phyloP scores from a whole-genome alignment of 2,797 vertebrate species.

The Percopsis omiscomaycus region DNA sequence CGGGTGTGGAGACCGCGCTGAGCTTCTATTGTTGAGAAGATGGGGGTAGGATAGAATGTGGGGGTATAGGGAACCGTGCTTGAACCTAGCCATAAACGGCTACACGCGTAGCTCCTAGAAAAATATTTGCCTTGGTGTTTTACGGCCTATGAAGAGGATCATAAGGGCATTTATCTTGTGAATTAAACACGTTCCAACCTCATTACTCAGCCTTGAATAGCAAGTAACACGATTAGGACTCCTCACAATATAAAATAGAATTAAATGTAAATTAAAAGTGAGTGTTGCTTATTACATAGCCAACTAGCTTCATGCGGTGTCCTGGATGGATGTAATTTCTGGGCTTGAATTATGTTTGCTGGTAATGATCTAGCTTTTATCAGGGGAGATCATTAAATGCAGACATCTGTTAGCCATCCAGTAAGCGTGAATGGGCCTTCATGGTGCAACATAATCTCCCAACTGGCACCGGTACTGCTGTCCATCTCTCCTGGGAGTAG shows the following conservation, averaged over 20 bases:
- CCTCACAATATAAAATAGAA: background rate
- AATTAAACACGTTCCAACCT: constrained; percentile 26
- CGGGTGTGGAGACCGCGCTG: constrained; percentile 58
- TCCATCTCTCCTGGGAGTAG: constrained; percentile 29
- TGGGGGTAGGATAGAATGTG: constrained; percentile 19
- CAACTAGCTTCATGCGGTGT: too few relatives aligned
- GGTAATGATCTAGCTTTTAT: constrained; percentile 62
- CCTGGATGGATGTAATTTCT: constrained; percentile 18
- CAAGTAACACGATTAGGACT: too few relatives aligned
- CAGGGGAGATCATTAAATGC: constrained; percentile 69
- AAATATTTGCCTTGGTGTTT: constrained; percentile 47
- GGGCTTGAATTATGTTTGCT: constrained; percentile 38
- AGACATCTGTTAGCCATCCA: constrained; percentile 69
- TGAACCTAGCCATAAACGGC: constrained; percentile 43
- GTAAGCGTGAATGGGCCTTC: constrained; percentile 58
- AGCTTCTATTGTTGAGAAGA: constrained; percentile 66
- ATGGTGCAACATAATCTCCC: constrained; percentile 63
- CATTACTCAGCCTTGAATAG: too few relatives aligned
- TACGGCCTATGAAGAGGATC: constrained; percentile 23
- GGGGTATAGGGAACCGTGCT: constrained; percentile 25
- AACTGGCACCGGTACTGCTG: constrained; percentile 47
- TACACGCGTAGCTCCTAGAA: constrained; percentile 44
- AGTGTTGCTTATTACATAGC: too few relatives aligned
- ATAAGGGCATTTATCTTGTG: constrained; percentile 11
- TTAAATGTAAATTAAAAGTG: background rate